Percentiles rank a stretch among this genome's conserved stretches.
Conservation (phyloP, 2,797 vertebrate species). For the Setipinna tenuifilis region DNA sequence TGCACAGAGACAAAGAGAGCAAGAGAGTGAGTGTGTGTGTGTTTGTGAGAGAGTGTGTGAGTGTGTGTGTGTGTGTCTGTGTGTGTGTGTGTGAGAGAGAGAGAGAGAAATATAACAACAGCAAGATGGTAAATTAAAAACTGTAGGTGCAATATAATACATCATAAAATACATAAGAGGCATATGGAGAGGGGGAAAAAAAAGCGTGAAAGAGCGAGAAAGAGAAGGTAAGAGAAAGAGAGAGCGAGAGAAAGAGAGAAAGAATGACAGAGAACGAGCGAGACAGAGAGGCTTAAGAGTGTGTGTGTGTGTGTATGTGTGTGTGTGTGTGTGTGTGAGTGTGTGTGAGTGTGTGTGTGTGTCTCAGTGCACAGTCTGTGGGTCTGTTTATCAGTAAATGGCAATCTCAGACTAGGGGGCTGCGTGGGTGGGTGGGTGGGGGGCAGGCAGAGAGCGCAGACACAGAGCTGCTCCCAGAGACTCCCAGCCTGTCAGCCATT, state of each 20-base stretch:
- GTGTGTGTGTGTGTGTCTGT: conserved; percentile 3
- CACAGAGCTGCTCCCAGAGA: neutral
- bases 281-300: neutral
- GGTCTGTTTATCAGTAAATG: conserved; percentile 2
- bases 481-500: no score
- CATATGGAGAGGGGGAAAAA: neutral
- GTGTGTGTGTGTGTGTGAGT: neutral
- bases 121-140: neutral
- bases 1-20: conserved; percentile 15
- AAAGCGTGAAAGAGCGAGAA: neutral
- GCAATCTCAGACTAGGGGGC: neutral
- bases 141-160: neutral
- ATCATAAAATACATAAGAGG: neutral
- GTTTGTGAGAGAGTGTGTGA: neutral
- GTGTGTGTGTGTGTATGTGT: neutral
- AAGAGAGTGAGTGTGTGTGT: neutral
- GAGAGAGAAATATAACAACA: neutral
- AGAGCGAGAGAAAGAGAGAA: neutral
- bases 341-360: neutral
- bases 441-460: neutral
- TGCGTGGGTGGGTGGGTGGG: neutral
- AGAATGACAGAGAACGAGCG: neutral
- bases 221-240: neutral
- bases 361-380: neutral
- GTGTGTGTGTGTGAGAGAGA: neutral